These are phyloP conservation scores for Idris sp. DNA, from an alignment of 1,140 invertebrate species.

Conservation along the genomic window DNA sequence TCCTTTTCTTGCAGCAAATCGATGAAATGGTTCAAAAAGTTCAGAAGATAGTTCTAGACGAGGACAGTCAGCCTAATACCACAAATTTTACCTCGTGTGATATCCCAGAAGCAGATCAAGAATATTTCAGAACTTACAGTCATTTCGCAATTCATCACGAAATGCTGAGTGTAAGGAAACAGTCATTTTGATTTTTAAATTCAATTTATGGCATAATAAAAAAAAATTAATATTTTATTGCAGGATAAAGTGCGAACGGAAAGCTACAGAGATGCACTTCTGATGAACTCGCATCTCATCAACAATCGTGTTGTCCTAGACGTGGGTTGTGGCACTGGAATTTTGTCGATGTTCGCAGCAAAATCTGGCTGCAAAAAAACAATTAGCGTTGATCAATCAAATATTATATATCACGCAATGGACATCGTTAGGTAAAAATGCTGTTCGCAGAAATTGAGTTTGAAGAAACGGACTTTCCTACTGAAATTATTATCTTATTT, in stretches of 20 bases:
- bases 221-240: slow-evolving; percentile 50
- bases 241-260: slow-evolving; percentile 95
- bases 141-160: slow-evolving; percentile 99
- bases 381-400: slow-evolving; percentile 94
- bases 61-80: slow-evolving; percentile 77
- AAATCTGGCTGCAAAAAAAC: slow-evolving; percentile 95
- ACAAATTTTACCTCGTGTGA: slow-evolving; percentile 74
- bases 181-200: slow-evolving; percentile 1
- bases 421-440: slow-evolving; percentile 87
- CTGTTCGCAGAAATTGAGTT: background rate
- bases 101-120: slow-evolving; percentile 81
- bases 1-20: too few relatives aligned
- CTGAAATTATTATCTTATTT: slow-evolving; percentile 35
- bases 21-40: slow-evolving; percentile 76
- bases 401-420: slow-evolving; percentile 91
- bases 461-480: slow-evolving; percentile 25
- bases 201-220: too few relatives aligned
- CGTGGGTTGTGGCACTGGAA: slow-evolving; percentile 97
- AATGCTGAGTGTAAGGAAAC: slow-evolving; percentile 87
- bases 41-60: slow-evolving; percentile 72
- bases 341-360: slow-evolving; percentile 97
- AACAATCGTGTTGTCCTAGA: slow-evolving; percentile 92
- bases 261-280: slow-evolving; percentile 95
- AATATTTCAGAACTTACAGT: slow-evolving; percentile 97
- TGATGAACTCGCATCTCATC: slow-evolving; percentile 86